Evolutionary conservation across 1,140 invertebrate species (phyloP).

Genomic region (Antheraea pernyi): DNA sequence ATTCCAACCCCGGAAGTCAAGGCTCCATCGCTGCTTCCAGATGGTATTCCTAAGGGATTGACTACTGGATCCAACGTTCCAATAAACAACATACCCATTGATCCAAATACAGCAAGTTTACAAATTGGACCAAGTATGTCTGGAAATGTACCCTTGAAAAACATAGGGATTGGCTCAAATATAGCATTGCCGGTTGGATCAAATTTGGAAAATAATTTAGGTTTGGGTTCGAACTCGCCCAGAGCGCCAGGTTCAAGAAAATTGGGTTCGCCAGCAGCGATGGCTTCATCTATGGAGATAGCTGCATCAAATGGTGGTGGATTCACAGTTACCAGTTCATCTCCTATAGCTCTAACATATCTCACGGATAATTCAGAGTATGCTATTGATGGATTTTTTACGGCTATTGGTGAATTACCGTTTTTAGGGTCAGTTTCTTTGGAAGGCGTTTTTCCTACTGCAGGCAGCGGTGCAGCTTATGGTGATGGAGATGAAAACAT

Average conservation of each 20-base stretch:
- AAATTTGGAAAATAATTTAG: background rate
- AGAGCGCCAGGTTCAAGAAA: background rate
- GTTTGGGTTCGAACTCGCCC: background rate
- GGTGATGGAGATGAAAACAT: slow-evolving; percentile 38
- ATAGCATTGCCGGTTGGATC: background rate
- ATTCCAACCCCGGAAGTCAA: background rate
- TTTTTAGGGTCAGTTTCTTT: slow-evolving; percentile 40
- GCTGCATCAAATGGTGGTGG: slow-evolving; percentile 31
- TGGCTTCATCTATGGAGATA: slow-evolving; percentile 11
- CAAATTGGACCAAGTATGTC: too few species aligned
- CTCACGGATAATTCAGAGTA: slow-evolving; percentile 40
- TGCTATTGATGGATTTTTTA: slow-evolving; percentile 33
- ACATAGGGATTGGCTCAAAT: background rate
- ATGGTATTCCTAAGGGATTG: background rate
- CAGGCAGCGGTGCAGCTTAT: slow-evolving; percentile 40
- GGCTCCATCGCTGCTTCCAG: background rate
- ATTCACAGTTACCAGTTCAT: slow-evolving; percentile 35
- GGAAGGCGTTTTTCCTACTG: slow-evolving; percentile 35
- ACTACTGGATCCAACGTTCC: background rate
- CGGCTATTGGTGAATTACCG: slow-evolving; percentile 38
- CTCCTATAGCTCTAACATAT: slow-evolving; percentile 37
- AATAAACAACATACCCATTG: background rate
- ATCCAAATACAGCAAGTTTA: background rate
- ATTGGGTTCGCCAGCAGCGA: background rate
- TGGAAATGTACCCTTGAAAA: too few species aligned